Evolutionary conservation across 2,113 vertebrate genomes (phyloP), one percentile per base, ranked within the genome.

Genomic region (Scortum barcoo): DNA sequence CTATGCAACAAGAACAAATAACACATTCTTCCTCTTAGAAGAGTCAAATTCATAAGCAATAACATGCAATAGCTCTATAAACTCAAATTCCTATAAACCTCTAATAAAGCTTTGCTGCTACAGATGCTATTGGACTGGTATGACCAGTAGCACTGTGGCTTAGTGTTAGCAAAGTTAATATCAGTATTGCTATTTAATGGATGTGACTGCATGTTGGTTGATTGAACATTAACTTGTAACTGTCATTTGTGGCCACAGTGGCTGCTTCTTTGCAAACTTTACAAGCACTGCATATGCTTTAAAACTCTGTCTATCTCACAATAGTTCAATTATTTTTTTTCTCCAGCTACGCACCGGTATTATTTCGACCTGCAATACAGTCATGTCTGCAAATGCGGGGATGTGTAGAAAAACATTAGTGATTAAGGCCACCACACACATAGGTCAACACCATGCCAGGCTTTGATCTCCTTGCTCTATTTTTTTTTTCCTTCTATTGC

Each of bases 401-500:
- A n/a, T 48, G 46, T 56, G 48, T n/a, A 33, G 0, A 70, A 57
- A 74, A 79, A 20, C 36, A 73, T 79, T 24, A 51, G 36, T 62
- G 53, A 20, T 40, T 19, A 4, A 44, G 7, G 54, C 24, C 50
- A 72, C 76, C 70, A 83, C 77, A 81, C 62, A 84, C 84, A 30
- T 56, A 61, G 71, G 40, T 73, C 78, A 81, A 53, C 56, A 72
- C 11, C 7, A 17, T 61, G 28, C 16, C 13, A 11, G 20, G 42
- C 80, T 91, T 92, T 93, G 79, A 92, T 88, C 86, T 86, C 30
- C 20, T 44, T 5, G 72, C 58, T 82, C 22, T 77, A 33, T 81
- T n/a, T n/a, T n/a, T 48, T 86, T 38, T 57, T 75, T 42, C 24
- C 46, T 44, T 58, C 40, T 69, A 38, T 81, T 79, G 67, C 40